Evolutionary conservation across 2,113 vertebrate species (phyloP), one percentile per base, ranked within the genome.

Genomic region (Emydocephalus ijimae): DNA sequence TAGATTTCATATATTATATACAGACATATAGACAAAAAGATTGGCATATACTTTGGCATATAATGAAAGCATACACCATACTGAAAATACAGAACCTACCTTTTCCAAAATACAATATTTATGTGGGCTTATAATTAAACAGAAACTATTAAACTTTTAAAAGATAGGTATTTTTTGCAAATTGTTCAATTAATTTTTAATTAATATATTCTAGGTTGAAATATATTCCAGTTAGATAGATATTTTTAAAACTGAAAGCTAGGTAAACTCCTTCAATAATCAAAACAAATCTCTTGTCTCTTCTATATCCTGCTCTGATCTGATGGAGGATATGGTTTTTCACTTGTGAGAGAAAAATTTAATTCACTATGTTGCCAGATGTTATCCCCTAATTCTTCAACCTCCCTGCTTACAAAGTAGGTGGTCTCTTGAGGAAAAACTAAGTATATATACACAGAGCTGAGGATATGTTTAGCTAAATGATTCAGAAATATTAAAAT

Each of bases 301-400:
- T 96, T 97, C 97, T 97, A 97, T 97, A 96, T 94, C 96, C 97
- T 97, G 94, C 95, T 95, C 97, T 97, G 97, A 97, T 97, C 95
- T 96, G 96, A 95, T 97, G 96, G 96, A 97, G 97, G 96, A 97
- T 97, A 97, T 96, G 95, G 96, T 97, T 98, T 97, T 98, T 96
- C 96, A 97, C 96, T 98, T 97, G 96, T 97, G 97, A 98, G 97
- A 97, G 97, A 98, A 97, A 98, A 97, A 96, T 96, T 96, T 98
- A 97, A 97, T 96, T 98, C 97, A 96, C 96, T 96, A 97, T 92
- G 93, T 96, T 97, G 96, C 97, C 97, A 97, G 97, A 98, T 98
- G 97, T 97, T 95, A 93, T 96, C 94, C 96, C 93, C 93, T 12
- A 64, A 96, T 96, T 96, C 95, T 93, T 96, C 93, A 95, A 93